Percentiles rank a stretch among this genome's conserved stretches.
Evolutionary conservation across 2,113 vertebrate species (phyloP).

Genomic region (Myiozetetes cayanensis): DNA sequence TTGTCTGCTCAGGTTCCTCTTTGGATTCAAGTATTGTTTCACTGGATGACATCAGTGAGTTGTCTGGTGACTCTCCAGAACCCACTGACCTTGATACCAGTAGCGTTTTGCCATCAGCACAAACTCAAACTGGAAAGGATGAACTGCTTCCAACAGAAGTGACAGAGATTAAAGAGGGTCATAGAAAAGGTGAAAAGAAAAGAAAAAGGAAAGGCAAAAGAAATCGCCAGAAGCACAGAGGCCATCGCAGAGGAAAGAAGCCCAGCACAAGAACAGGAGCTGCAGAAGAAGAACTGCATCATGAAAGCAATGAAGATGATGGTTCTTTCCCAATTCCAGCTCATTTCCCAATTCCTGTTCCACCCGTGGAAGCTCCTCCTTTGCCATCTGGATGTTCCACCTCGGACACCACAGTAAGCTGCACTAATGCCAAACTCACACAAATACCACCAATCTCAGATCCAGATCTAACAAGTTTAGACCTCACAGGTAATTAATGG

Average conservation of each 20-base stretch:
- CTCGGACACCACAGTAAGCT: constrained; percentile 83
- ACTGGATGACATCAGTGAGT: constrained; percentile 70
- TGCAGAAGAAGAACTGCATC: not conserved
- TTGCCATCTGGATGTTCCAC: constrained; percentile 84
- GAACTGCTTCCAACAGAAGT: constrained; percentile 27
- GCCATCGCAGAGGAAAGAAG: not conserved
- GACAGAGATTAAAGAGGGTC: not conserved
- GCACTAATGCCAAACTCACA: constrained; percentile 78
- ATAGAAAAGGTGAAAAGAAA: constrained; percentile 38
- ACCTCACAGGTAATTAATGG: constrained; percentile 84
- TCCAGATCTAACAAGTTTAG: constrained; percentile 84
- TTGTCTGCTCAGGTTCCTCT: not conserved
- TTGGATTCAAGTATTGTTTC: constrained; percentile 35
- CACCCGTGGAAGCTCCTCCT: constrained; percentile 52
- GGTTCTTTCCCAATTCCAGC: constrained; percentile 72
- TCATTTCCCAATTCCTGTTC: constrained; percentile 28
- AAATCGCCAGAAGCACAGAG: not conserved
- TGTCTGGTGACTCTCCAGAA: constrained; percentile 87
- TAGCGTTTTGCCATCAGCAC: not conserved
- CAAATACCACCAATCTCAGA: constrained; percentile 86
- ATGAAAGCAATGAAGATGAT: constrained; percentile 48
- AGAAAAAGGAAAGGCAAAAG: constrained; percentile 50
- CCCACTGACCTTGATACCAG: constrained; percentile 59
- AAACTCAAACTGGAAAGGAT: constrained; percentile 58
- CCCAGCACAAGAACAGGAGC: not conserved